Base-by-base conservation (phyloP, 1,140 invertebrate genomes). In the Lasaia peninsularis region DNA sequence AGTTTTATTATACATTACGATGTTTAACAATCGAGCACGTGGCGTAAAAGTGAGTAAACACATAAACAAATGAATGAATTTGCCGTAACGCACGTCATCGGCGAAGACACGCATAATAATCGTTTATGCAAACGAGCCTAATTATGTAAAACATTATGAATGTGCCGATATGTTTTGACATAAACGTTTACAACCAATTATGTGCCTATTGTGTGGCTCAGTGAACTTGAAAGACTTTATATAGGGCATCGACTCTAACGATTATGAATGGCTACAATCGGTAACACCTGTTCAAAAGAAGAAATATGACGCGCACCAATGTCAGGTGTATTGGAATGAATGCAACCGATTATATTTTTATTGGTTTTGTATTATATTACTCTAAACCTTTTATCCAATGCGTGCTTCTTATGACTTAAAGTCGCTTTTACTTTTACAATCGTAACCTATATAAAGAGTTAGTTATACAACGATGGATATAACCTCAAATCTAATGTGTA, bases 81-180 rank as follows among this genome's bases (percentile, higher is more conserved):
- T 71, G 73, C 80, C 69, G 76, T 72, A 80, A 74, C 73, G 68
- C 62, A 73, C 80, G 79, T 81, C 78, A 85, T 69, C 73, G 61
- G 53, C 70, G 77, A 78, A 85, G 80, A 85, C 80, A 86, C 78
- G 78, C 83, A 80, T 83, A 76, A 83, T 85, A 79, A 88, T 84
- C 72, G 67, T 68, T 82, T 84, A 86, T 86, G 83, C 80, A 79
- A 88, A 88, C 83, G 73, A 77, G 50, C 37, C 75, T 80, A 82
- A 86, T 86, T 86, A 86, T 86, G 82, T 88, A 84, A 88, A 86
- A 69, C 76, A 74, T 78, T 79, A 82, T 80, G 76, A 78, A 72
- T 75, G 67, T 56, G 71, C 62, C 70, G 71, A 65, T 71, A 62
- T 83, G 81, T 88, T 86, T 85, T 83, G 80, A 85, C 83, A 84